Evolutionary conservation across 2,888 invertebrate genomes (phyloP).

Genomic region (Noctua fimbriata): DNA sequence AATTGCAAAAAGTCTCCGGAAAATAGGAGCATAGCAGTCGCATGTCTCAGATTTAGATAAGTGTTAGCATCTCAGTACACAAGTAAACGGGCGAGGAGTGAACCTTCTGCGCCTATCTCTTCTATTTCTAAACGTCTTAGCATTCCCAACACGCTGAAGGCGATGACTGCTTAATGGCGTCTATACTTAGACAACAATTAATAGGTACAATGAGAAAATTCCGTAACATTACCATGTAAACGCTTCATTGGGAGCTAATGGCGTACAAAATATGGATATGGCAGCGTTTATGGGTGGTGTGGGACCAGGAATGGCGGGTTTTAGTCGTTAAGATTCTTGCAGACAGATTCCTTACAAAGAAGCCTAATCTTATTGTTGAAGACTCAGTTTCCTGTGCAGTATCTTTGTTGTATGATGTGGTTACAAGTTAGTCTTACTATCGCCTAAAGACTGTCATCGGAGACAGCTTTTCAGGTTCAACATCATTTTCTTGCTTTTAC

Average conservation of each 20-base stretch:
- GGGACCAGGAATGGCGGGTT: constrained; percentile 14
- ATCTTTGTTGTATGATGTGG: not conserved
- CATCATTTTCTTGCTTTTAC: not conserved
- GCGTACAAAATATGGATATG: constrained; percentile 25
- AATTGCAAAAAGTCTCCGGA: not conserved
- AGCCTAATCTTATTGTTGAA: not conserved
- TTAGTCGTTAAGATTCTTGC: constrained; percentile 7
- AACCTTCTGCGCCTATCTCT: constrained; percentile 41
- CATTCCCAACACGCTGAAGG: constrained; percentile 68
- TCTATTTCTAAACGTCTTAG: constrained; percentile 59
- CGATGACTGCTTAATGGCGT: constrained; percentile 71
- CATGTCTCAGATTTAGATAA: not conserved
- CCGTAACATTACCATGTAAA: constrained; percentile 61
- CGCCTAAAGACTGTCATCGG: not conserved
- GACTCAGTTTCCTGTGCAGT: not conserved
- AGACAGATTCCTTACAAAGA: not conserved
- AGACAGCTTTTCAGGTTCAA: not conserved
- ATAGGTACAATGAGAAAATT: constrained; percentile 63
- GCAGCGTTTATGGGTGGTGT: constrained; percentile 27
- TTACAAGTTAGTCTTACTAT: not conserved
- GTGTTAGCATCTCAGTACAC: not conserved
- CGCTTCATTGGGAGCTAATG: constrained; percentile 49
- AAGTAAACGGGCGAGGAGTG: constrained; percentile 7
- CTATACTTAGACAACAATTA: constrained; percentile 73
- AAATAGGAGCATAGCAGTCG: not conserved